These are phyloP conservation scores for Merluccius polli DNA, from an alignment of 2,797 vertebrate genomes.

Conservation along the genomic window DNA sequence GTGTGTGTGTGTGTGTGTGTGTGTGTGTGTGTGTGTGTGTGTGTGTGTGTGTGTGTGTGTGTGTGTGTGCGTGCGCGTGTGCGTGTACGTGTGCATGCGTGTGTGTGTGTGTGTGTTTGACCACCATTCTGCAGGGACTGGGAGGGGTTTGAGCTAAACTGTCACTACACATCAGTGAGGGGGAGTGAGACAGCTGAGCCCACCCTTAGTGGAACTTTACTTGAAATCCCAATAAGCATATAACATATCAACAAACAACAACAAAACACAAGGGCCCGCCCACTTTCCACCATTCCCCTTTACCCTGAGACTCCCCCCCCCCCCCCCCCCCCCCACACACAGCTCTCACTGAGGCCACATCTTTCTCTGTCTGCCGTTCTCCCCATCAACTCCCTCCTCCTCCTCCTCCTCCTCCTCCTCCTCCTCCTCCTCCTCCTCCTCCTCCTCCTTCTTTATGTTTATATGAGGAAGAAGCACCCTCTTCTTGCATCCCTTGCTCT, in stretches of 20 bases:
- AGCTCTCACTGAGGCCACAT: constrained; percentile 6
- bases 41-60: too few species aligned
- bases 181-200: constrained; percentile 40
- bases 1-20: not conserved
- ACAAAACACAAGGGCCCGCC: constrained; percentile 28
- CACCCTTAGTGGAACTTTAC: constrained; percentile 51
- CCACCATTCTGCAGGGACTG: not conserved
- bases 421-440: constrained; percentile 14
- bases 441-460: constrained; percentile 27
- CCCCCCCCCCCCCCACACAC: constrained; percentile 30
- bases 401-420: constrained; percentile 5
- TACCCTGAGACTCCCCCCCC: constrained; percentile 22
- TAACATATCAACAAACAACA: constrained; percentile 61
- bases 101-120: not conserved
- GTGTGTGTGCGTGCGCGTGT: too few species aligned
- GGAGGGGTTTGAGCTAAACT: not conserved
- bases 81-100: not conserved
- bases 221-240: constrained; percentile 56
- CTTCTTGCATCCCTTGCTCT: constrained; percentile 70
- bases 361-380: constrained; percentile 4
- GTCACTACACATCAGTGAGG: not conserved
- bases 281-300: not conserved
- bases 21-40: not conserved
- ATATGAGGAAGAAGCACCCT: constrained; percentile 64
- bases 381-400: constrained; percentile 8